Conservation (phyloP, 2,888 invertebrate species). For the Eristalinus aeneus region DNA sequence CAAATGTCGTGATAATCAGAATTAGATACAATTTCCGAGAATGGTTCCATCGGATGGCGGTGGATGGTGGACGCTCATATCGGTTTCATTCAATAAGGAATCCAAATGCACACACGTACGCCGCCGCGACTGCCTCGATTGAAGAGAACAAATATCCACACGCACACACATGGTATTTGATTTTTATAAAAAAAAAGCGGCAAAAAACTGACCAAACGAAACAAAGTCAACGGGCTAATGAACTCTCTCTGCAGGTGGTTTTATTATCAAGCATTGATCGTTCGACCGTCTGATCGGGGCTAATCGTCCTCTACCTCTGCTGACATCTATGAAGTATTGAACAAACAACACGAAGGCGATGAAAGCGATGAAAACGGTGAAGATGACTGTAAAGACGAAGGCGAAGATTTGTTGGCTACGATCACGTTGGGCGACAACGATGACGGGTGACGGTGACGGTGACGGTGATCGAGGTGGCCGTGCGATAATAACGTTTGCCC, state of each 20-base stretch:
- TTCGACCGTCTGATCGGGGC: conserved; percentile 42
- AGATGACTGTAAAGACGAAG: not conserved
- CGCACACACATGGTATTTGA: conserved; percentile 12
- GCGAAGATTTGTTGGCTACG: not conserved
- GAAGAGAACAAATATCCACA: not conserved
- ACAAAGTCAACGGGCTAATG: conserved; percentile 38
- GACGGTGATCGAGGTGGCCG: conserved; percentile 19
- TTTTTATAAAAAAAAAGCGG: not conserved
- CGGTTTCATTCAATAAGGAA: conserved; percentile 61
- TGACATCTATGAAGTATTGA: conserved; percentile 56
- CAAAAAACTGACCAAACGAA: conserved; percentile 27
- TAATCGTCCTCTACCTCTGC: conserved; percentile 45
- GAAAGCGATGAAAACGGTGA: not conserved
- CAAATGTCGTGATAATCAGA: conserved; percentile 63
- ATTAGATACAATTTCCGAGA: conserved; percentile 67
- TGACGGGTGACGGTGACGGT: not conserved
- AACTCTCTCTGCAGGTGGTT: conserved; percentile 58
- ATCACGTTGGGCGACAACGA: not conserved
- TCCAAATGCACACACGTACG: not conserved
- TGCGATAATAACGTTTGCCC: conserved; percentile 55
- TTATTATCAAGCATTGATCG: conserved; percentile 57
- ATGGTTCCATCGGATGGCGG: conserved; percentile 13
- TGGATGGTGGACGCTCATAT: conserved; percentile 10
- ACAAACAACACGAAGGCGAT: conserved; percentile 26
- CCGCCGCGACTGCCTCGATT: not conserved